These are phyloP conservation scores for Centropristis striata DNA, from an alignment of 2,113 vertebrate species.

Conservation along the genomic window DNA sequence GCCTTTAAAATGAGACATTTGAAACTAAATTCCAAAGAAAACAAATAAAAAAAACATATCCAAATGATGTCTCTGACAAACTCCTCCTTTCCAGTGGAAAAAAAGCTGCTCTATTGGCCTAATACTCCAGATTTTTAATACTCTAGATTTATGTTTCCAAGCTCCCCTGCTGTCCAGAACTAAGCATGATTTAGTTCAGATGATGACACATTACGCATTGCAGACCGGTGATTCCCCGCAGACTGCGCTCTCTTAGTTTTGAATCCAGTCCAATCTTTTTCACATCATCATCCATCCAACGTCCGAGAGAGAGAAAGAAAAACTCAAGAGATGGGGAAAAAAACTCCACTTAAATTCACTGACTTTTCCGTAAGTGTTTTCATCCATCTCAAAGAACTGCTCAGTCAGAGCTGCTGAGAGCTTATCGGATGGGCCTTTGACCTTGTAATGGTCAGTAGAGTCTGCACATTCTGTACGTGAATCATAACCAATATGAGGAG, in stretches of 20 bases:
- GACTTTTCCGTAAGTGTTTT: slow-evolving; percentile 56
- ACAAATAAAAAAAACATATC: slow-evolving; percentile 36
- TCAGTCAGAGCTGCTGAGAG: slow-evolving; percentile 31
- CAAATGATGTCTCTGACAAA: slow-evolving; percentile 42
- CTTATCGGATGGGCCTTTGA: slow-evolving; percentile 36
- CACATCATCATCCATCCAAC: slow-evolving; percentile 54
- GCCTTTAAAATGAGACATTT: slow-evolving; percentile 35
- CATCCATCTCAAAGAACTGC: slow-evolving; percentile 55
- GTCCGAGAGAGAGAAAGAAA: slow-evolving; percentile 11
- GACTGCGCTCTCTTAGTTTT: slow-evolving; percentile 59
- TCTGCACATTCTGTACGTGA: background rate
- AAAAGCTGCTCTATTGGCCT: background rate
- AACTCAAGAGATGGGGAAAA: slow-evolving; percentile 58
- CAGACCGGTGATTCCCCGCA: slow-evolving; percentile 59
- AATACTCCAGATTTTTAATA: slow-evolving; percentile 15
- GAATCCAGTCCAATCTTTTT: slow-evolving; percentile 59
- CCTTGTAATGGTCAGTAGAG: slow-evolving; percentile 1
- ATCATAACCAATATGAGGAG: slow-evolving; percentile 15
- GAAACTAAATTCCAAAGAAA: slow-evolving; percentile 43
- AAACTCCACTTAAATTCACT: slow-evolving; percentile 57
- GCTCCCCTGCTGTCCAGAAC: slow-evolving; percentile 58
- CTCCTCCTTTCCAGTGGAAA: slow-evolving; percentile 31
- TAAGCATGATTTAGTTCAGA: slow-evolving; percentile 61
- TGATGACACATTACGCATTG: slow-evolving; percentile 58
- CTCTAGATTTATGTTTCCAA: slow-evolving; percentile 44